phyloP scores from a whole-genome alignment of 2,113 vertebrate species.

The Regulus satrapa region DNA sequence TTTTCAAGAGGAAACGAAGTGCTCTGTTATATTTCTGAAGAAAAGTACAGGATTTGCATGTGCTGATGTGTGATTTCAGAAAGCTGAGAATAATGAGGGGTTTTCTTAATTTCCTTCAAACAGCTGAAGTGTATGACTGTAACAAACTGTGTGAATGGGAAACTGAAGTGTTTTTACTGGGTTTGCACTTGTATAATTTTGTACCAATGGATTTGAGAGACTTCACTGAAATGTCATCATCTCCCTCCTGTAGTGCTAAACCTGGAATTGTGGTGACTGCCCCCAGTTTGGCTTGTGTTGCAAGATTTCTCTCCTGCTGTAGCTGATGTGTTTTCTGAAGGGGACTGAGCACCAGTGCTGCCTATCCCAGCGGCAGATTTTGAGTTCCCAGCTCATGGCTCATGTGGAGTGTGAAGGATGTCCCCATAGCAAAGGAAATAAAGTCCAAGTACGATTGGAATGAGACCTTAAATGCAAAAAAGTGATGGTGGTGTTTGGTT shows the following conservation, averaged over 20 bases:
- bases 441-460: not conserved
- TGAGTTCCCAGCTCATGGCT: not conserved
- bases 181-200: not conserved
- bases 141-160: not conserved
- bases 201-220: not conserved
- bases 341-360: not conserved
- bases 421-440: not conserved
- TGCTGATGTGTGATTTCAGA: not conserved
- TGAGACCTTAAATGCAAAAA: not conserved
- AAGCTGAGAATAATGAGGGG: not conserved
- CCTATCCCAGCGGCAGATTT: not conserved
- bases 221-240: not conserved
- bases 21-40: too few relatives aligned
- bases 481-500: not conserved
- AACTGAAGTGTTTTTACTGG: not conserved
- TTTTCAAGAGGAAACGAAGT: not conserved
- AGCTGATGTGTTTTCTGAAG: not conserved
- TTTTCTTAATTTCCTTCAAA: not conserved
- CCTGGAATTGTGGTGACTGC: not conserved
- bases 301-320: not conserved
- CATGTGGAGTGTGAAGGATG: rapidly evolving
- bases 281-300: not conserved
- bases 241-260: not conserved
- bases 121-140: not conserved
- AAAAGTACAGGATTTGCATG: not conserved